A percentile compares a stretch with the other conserved stretches of the same genome.
phyloP scores from a whole-genome alignment of 2,113 vertebrate genomes.

The Lota lota region DNA sequence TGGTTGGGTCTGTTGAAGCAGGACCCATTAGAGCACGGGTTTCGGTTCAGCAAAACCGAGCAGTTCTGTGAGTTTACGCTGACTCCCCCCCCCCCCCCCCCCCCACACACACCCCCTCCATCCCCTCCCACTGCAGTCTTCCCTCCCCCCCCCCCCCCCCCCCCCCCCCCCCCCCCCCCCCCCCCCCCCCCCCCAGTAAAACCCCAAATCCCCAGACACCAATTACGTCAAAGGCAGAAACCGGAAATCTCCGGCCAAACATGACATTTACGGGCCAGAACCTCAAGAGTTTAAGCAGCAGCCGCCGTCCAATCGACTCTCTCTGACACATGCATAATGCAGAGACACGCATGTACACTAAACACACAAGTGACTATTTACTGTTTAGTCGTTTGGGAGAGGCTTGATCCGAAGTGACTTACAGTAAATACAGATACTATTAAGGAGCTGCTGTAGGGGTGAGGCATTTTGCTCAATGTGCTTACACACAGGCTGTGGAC shows the following conservation, averaged over 20 bases:
- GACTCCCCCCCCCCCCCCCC: background rate
- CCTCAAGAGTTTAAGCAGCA: slow-evolving; percentile 52
- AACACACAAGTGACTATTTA: background rate
- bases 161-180: slow-evolving; percentile 28
- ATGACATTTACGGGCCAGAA: slow-evolving; percentile 72
- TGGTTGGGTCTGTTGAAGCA: slow-evolving; percentile 33
- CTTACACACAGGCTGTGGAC: too few species aligned
- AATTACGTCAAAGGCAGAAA: slow-evolving; percentile 68
- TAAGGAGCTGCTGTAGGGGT: too few species aligned
- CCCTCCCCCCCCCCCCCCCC: slow-evolving; percentile 31
- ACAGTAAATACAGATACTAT: too few species aligned
- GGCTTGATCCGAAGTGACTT: too few species aligned
- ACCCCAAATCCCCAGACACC: slow-evolving; percentile 66
- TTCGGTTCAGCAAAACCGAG: slow-evolving; percentile 58
- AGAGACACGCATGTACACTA: background rate
- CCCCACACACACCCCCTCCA: background rate
- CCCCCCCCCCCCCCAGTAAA: slow-evolving; percentile 42
- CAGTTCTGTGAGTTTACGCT: slow-evolving; percentile 45
- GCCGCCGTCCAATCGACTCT: slow-evolving; percentile 13
- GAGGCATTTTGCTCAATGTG: too few species aligned
- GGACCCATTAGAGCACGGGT: slow-evolving; percentile 58
- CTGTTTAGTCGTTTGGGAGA: too few species aligned
- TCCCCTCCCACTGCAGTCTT: slow-evolving; percentile 14
- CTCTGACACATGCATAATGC: slow-evolving; percentile 19
- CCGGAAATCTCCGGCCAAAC: slow-evolving; percentile 70